Evolutionary conservation across 1,140 invertebrate genomes (phyloP).

Genomic region (Tribolium madens): DNA sequence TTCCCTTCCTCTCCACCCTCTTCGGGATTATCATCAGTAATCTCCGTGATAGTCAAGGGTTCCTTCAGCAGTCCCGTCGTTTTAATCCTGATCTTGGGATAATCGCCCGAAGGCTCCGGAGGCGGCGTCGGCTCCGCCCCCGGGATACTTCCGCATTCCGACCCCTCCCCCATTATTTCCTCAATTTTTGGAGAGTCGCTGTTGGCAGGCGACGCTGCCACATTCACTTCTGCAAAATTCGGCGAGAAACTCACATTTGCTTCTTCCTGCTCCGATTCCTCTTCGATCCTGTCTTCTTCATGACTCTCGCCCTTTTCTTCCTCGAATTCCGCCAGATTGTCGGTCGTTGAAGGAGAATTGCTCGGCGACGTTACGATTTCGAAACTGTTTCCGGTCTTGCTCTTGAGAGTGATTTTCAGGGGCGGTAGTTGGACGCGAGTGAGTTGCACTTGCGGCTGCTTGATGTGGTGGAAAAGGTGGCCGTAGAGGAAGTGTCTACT

Average conservation of each 20-base stretch:
- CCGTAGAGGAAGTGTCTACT: slow-evolving; percentile 57
- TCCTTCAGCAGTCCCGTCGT: slow-evolving; percentile 62
- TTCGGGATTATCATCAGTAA: slow-evolving; percentile 60
- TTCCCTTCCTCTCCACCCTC: neutral
- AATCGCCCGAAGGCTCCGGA: slow-evolving; percentile 58
- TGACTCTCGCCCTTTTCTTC: slow-evolving; percentile 24
- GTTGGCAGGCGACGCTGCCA: neutral
- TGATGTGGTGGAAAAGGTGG: slow-evolving; percentile 60
- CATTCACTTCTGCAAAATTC: neutral
- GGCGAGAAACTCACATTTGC: slow-evolving; percentile 49
- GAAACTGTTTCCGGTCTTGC: slow-evolving; percentile 56
- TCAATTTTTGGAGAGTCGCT: slow-evolving; percentile 35
- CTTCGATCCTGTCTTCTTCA: slow-evolving; percentile 39
- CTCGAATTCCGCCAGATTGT: slow-evolving; percentile 33
- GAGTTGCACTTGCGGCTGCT: slow-evolving; percentile 57
- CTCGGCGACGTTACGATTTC: slow-evolving; percentile 58
- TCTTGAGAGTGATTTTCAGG: slow-evolving; percentile 60
- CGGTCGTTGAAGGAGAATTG: slow-evolving; percentile 15
- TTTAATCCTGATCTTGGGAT: slow-evolving; percentile 63
- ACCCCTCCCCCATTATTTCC: neutral
- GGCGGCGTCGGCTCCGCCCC: slow-evolving; percentile 60
- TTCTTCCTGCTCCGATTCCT: slow-evolving; percentile 22
- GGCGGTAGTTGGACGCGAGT: slow-evolving; percentile 53
- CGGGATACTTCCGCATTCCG: slow-evolving; percentile 55
- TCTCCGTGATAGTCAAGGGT: slow-evolving; percentile 61